These are phyloP conservation scores for Arizona elegans DNA, from an alignment of 2,113 vertebrate genomes.

Conservation along the genomic window DNA sequence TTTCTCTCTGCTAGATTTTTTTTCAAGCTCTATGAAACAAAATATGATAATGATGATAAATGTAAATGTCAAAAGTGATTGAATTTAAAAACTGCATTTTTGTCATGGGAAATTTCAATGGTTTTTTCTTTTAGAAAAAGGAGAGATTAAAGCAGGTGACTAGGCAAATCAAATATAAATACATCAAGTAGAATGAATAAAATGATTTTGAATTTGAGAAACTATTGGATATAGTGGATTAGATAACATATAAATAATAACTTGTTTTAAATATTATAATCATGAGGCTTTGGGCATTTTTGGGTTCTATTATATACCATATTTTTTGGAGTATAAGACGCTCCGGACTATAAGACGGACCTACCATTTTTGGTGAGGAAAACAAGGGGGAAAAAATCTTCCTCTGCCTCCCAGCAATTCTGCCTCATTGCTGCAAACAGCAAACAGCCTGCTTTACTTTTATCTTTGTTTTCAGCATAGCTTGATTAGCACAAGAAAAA, in stretches of 20 bases:
- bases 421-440: no score
- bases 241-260: background rate
- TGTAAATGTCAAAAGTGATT: background rate
- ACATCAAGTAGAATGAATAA: background rate
- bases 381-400: no score
- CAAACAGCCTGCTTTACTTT: no score
- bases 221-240: background rate
- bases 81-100: background rate
- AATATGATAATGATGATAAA: background rate
- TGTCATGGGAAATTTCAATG: background rate
- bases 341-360: no score
- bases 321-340: no score
- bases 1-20: background rate
- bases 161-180: background rate
- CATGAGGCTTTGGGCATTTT: background rate
- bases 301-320: background rate
- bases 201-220: background rate
- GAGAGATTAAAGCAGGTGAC: background rate
- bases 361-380: no score
- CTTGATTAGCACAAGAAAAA: no score
- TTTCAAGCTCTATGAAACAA: background rate
- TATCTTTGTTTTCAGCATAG: no score
- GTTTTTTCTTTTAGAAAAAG: background rate
- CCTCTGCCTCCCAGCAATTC: no score
- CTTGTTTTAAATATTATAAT: background rate